These are phyloP conservation scores for Chanos chanos DNA, from an alignment of 2,797 vertebrate species.

Conservation along the genomic window DNA sequence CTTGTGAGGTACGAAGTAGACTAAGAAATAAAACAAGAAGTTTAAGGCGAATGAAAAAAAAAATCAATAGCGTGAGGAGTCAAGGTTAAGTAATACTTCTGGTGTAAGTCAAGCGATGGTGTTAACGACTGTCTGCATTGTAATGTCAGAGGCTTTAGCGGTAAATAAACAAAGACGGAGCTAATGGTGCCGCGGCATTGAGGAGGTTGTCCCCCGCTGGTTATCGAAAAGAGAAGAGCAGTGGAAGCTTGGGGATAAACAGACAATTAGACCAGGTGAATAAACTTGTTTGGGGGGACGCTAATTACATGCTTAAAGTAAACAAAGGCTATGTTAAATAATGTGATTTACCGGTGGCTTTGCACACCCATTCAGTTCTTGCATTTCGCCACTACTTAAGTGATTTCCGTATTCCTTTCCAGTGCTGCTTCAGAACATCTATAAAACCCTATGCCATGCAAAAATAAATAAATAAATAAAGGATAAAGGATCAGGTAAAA, in stretches of 20 bases:
- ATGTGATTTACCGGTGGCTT: conserved; percentile 71
- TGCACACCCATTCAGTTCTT: conserved; percentile 70
- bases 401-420: conserved; percentile 67
- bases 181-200: conserved; percentile 67
- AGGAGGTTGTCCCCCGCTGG: conserved; percentile 67
- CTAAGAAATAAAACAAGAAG: conserved; percentile 44
- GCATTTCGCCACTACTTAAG: conserved; percentile 66
- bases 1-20: conserved; percentile 58
- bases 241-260: conserved; percentile 74
- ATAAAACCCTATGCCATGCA: conserved; percentile 35
- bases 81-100: conserved; percentile 36
- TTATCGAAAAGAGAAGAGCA: conserved; percentile 64
- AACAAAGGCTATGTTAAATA: conserved; percentile 79
- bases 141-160: conserved; percentile 56
- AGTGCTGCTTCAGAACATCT: conserved; percentile 56
- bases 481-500: conserved; percentile 14
- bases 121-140: conserved; percentile 54
- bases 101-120: conserved; percentile 23
- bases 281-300: conserved; percentile 79
- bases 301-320: conserved; percentile 81
- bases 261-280: conserved; percentile 83
- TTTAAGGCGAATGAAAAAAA: neutral
- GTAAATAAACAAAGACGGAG: conserved; percentile 68
- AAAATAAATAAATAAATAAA: conserved; percentile 1
- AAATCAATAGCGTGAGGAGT: conserved; percentile 5